Conservation (phyloP, 2,888 invertebrate species). For the Lasioglossum leucozonium region DNA sequence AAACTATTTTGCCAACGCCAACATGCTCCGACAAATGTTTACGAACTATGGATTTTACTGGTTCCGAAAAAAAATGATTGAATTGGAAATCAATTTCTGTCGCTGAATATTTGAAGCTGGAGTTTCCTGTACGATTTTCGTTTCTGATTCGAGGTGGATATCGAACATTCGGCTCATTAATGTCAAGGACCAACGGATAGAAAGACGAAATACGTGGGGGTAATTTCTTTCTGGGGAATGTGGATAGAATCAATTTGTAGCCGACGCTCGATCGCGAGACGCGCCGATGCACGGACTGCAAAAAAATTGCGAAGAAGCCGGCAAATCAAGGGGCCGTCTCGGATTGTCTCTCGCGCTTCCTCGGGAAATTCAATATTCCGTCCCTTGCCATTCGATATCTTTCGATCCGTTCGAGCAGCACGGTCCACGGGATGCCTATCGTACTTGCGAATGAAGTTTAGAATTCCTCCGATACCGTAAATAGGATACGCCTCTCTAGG, state of each 20-base stretch:
- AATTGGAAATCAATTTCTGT: neutral
- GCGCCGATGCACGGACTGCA: slow-evolving; percentile 10
- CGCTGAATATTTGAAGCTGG: neutral
- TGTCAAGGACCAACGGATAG: neutral
- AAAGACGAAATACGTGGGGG: neutral
- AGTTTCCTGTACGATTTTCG: neutral
- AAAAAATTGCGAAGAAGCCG: slow-evolving; percentile 9
- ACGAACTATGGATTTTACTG: neutral
- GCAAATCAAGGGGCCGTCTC: slow-evolving; percentile 41
- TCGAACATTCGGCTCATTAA: neutral
- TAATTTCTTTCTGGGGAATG: neutral
- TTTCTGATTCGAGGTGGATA: neutral
- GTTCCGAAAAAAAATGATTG: neutral
- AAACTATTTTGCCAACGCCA: neutral
- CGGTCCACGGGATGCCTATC: slow-evolving; percentile 54
- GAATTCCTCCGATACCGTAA: slow-evolving; percentile 55
- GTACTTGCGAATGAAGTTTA: slow-evolving; percentile 60
- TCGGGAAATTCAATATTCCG: slow-evolving; percentile 65
- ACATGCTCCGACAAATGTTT: neutral
- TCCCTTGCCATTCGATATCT: slow-evolving; percentile 63
- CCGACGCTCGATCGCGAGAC: slow-evolving; percentile 3
- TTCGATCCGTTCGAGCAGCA: slow-evolving; percentile 46
- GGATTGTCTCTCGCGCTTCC: slow-evolving; percentile 57
- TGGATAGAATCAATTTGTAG: neutral
- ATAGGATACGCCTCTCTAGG: slow-evolving; percentile 35